These are phyloP conservation scores for Pantala flavescens DNA, from an alignment of 1,140 invertebrate genomes.

Conservation along the genomic window DNA sequence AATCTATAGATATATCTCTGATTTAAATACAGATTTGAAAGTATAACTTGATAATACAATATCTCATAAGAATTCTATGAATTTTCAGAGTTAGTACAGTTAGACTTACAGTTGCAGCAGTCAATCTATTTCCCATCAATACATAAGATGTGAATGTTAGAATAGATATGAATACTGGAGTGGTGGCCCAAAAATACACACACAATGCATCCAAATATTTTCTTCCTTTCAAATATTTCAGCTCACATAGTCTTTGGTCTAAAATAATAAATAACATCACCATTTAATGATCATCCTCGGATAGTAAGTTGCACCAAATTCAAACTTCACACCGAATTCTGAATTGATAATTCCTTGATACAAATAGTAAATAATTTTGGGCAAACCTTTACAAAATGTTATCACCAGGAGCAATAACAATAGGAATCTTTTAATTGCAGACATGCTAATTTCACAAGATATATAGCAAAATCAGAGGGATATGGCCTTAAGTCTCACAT, in stretches of 20 bases:
- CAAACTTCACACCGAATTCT: background rate
- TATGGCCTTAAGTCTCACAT: too few relatives aligned
- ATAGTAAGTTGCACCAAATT: conserved; percentile 12
- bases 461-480: too few relatives aligned
- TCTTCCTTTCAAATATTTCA: conserved; percentile 65
- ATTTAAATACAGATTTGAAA: background rate
- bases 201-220: conserved; percentile 98
- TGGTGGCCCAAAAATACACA: conserved; percentile 98
- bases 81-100: conserved; percentile 13
- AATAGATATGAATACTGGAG: conserved; percentile 89
- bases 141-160: conserved; percentile 84
- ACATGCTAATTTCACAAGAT: too few relatives aligned
- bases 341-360: background rate
- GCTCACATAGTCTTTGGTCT: conserved; percentile 56
- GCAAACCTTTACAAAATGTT: too few relatives aligned
- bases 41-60: background rate
- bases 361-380: background rate
- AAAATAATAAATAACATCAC: conserved; percentile 22
- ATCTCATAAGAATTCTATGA: background rate
- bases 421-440: too few relatives aligned
- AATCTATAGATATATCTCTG: too few relatives aligned
- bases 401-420: too few relatives aligned
- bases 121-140: conserved; percentile 67
- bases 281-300: background rate
- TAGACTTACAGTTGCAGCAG: conserved; percentile 64